These are phyloP conservation scores for Philopedon plagiatum DNA, from an alignment of 2,888 invertebrate species.

Conservation along the genomic window DNA sequence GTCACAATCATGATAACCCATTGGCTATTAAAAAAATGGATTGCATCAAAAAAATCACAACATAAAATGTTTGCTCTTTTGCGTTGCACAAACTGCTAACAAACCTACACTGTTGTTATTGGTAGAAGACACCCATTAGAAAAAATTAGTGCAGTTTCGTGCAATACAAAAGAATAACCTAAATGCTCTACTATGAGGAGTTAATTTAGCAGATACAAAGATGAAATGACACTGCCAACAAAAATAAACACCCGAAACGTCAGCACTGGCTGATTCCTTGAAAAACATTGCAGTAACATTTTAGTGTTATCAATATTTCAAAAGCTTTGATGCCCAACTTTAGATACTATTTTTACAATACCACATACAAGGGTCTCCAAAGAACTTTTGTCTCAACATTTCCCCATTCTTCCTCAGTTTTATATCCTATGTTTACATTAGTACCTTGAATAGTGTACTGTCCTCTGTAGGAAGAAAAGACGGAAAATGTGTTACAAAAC, in stretches of 20 bases:
- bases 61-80: too few relatives aligned
- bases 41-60: too few relatives aligned
- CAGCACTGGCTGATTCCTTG: background rate
- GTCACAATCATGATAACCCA: too few relatives aligned
- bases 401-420: conserved; percentile 35
- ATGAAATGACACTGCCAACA: background rate
- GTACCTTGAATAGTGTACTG: conserved; percentile 35
- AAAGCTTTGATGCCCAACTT: conserved; percentile 2
- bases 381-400: conserved; percentile 35
- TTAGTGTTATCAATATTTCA: background rate
- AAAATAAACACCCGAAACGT: background rate
- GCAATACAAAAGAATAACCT: too few relatives aligned
- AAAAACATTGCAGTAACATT: background rate
- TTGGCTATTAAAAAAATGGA: too few relatives aligned
- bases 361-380: conserved; percentile 41
- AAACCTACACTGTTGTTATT: too few relatives aligned
- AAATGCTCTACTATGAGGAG: too few relatives aligned
- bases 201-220: too few relatives aligned
- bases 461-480: conserved; percentile 28
- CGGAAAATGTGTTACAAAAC: conserved; percentile 14
- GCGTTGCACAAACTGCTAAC: too few relatives aligned
- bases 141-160: background rate
- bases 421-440: conserved; percentile 32
- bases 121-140: too few relatives aligned
- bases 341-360: conserved; percentile 1